These are phyloP conservation scores for rabbit (Oryctolagus cuniculus) DNA, from an alignment of 2,113 vertebrate genomes.

Conservation along the genomic window mOryCun1.1 NC_091447.1:23721501-23722000, in stretches of 20 bases:
- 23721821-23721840: neutral
- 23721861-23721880: neutral
- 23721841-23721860: neutral
- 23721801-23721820: neutral
- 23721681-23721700: constrained; percentile 6
- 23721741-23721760: constrained; percentile 9
- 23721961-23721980: neutral
- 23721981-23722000: neutral
- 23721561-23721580: neutral
- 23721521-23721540: neutral
- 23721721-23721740: neutral
- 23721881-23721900: neutral
- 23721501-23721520: neutral
- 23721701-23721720: neutral
- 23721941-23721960: neutral
- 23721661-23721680: neutral
- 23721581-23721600: neutral
- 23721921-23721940: neutral
- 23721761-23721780: neutral
- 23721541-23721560: neutral
- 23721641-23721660: neutral
- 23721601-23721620: neutral
- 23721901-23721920: neutral
- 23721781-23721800: neutral
- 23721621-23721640: neutral